Conservation (phyloP, 2,888 invertebrate genomes). For the Theristus sp. region DNA sequence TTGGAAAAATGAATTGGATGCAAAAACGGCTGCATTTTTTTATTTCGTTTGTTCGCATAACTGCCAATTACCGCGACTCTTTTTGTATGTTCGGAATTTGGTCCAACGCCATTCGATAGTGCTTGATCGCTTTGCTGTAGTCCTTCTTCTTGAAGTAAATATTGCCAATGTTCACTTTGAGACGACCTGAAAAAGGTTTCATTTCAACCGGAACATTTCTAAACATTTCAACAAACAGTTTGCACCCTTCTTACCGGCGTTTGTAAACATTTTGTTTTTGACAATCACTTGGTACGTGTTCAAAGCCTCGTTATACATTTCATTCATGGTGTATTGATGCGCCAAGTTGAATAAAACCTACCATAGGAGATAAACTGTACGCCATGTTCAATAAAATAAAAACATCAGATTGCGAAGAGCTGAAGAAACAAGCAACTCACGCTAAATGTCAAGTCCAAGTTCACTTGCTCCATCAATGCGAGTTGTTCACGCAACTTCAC, state of each 20-base stretch:
- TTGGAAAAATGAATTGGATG: neutral
- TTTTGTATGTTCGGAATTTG: slow-evolving; percentile 77
- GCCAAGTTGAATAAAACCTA: slow-evolving; percentile 87
- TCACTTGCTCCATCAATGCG: slow-evolving; percentile 68
- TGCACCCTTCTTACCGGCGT: slow-evolving; percentile 44
- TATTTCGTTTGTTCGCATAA: neutral
- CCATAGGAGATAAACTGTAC: neutral
- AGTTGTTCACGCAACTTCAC: slow-evolving; percentile 72
- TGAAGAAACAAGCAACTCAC: slow-evolving; percentile 45
- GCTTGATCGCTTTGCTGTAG: slow-evolving; percentile 83
- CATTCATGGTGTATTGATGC: slow-evolving; percentile 76
- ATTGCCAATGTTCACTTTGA: slow-evolving; percentile 95
- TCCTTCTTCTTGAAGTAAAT: slow-evolving; percentile 78
- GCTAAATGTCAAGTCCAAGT: slow-evolving; percentile 82
- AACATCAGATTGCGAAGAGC: too few relatives aligned
- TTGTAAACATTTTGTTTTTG: slow-evolving; percentile 69
- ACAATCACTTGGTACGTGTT: slow-evolving; percentile 86
- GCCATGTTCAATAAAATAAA: neutral
- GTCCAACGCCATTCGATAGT: slow-evolving; percentile 94
- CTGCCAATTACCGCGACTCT: slow-evolving; percentile 51
- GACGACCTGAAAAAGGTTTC: slow-evolving; percentile 39
- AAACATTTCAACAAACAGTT: neutral
- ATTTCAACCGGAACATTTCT: slow-evolving; percentile 17
- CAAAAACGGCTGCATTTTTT: too few relatives aligned
- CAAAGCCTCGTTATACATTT: slow-evolving; percentile 82